phyloP scores from a whole-genome alignment of 2,113 vertebrate genomes.

The Rhinogobius similis region DNA sequence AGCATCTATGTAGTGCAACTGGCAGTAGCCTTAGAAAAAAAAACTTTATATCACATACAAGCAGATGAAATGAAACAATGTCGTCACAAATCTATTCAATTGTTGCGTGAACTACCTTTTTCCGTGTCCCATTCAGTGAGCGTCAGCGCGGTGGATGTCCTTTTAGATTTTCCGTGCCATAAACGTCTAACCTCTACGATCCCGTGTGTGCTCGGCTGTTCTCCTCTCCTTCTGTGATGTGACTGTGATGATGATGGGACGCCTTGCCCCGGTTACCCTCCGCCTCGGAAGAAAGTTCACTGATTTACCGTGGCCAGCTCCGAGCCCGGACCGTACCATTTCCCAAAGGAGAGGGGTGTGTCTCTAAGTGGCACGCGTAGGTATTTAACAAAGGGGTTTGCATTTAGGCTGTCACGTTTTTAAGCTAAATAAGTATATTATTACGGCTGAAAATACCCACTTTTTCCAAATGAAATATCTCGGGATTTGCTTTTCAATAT shows the following conservation, averaged over 20 bases:
- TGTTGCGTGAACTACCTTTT: conserved; percentile 47
- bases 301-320: conserved; percentile 51
- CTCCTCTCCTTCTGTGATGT: neutral
- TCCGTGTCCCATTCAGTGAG: conserved; percentile 57
- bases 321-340: conserved; percentile 59
- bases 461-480: neutral
- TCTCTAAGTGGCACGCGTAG: neutral
- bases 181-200: neutral
- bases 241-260: no score
- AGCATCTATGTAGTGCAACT: neutral
- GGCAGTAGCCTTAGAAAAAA: neutral
- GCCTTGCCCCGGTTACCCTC: conserved; percentile 16
- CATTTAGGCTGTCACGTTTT: fast-evolving
- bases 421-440: fast-evolving
- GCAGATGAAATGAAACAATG: neutral
- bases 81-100: neutral
- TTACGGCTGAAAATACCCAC: neutral
- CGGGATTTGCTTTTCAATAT: neutral
- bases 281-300: conserved; percentile 44
- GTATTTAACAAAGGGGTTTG: neutral
- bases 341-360: neutral
- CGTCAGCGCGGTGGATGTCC: neutral
- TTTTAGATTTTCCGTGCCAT: neutral
- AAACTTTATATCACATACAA: neutral
- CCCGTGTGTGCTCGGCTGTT: neutral